Percentiles rank a stretch among this genome's conserved stretches.
Evolutionary conservation across 1,140 invertebrate species (phyloP).

Genomic region (Drosophila repletoides): DNA sequence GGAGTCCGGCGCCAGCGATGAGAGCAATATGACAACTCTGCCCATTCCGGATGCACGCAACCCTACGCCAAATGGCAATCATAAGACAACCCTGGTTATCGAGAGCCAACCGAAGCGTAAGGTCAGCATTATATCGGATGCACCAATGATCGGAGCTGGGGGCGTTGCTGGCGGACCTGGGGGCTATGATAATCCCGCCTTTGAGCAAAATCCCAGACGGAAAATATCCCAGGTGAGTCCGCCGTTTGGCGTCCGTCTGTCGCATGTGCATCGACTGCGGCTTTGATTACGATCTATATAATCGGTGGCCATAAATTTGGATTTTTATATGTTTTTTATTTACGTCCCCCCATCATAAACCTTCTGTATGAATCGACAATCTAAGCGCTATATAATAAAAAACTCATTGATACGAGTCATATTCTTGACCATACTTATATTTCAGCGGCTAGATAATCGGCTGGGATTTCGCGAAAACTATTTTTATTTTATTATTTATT

Average conservation of each 20-base stretch:
- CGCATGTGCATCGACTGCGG: constrained; percentile 11
- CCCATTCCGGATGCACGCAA: constrained; percentile 45
- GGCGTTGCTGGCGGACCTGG: constrained; percentile 28
- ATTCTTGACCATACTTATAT: constrained; percentile 8
- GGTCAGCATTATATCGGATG: constrained; percentile 80
- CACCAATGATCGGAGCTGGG: constrained; percentile 37
- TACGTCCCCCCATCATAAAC: constrained; percentile 12
- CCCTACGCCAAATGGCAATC: constrained; percentile 51
- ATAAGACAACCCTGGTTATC: constrained; percentile 65
- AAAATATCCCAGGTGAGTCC: constrained; percentile 82
- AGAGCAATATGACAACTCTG: constrained; percentile 19
- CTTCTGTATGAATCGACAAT: constrained; percentile 23
- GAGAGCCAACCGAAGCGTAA: constrained; percentile 77
- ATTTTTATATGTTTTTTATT: constrained; percentile 17
- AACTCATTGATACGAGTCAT: too few relatives aligned
- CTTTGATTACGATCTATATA: constrained; percentile 36
- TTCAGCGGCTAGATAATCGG: constrained; percentile 17
- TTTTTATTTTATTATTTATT: too few relatives aligned
- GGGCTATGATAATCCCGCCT: constrained; percentile 79
- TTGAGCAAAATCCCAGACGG: constrained; percentile 76
- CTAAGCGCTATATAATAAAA: neutral
- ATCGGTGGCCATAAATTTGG: constrained; percentile 25
- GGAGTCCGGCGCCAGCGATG: constrained; percentile 49
- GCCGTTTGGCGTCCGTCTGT: neutral
- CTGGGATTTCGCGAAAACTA: constrained; percentile 26